A percentile compares a stretch with the other conserved stretches of the same genome.
phyloP scores from a whole-genome alignment of 2,113 vertebrate genomes.

The Gulo gulo region DNA sequence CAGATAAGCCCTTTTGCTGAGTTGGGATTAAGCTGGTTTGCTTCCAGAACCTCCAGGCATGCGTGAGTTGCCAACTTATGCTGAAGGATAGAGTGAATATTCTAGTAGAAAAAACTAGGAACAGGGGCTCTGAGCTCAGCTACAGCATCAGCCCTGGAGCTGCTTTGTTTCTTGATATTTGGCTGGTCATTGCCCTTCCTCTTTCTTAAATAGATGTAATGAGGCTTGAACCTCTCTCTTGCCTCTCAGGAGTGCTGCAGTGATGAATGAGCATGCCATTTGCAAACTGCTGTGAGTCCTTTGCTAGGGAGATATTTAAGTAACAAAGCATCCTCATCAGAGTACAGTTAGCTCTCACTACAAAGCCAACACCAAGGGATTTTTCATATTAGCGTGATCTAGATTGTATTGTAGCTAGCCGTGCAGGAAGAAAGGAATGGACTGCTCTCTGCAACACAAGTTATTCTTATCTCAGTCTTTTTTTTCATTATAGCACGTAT shows the following conservation, averaged over 20 bases:
- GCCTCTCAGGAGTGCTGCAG: background rate
- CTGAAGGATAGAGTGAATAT: background rate
- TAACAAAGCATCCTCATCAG: background rate
- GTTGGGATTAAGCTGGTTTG: background rate
- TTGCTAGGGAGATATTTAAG: constrained; percentile 20
- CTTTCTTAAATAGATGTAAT: constrained; percentile 14
- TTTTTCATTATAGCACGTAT: background rate
- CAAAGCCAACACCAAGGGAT: background rate
- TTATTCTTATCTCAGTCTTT: background rate
- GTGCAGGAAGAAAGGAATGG: background rate
- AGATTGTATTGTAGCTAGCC: background rate
- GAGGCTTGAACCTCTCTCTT: constrained; percentile 36
- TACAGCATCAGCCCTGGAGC: background rate
- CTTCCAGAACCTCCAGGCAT: background rate
- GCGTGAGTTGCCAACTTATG: background rate
- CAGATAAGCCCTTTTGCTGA: background rate
- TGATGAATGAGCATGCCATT: constrained; percentile 45
- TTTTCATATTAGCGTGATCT: background rate
- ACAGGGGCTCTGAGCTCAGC: background rate
- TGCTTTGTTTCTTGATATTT: background rate
- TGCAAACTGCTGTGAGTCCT: constrained; percentile 39
- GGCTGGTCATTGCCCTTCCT: background rate
- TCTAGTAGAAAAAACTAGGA: background rate
- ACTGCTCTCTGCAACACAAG: background rate
- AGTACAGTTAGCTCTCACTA: background rate